Evolutionary conservation across 2,888 invertebrate species (phyloP).

Genomic region (Agrochola circellaris): DNA sequence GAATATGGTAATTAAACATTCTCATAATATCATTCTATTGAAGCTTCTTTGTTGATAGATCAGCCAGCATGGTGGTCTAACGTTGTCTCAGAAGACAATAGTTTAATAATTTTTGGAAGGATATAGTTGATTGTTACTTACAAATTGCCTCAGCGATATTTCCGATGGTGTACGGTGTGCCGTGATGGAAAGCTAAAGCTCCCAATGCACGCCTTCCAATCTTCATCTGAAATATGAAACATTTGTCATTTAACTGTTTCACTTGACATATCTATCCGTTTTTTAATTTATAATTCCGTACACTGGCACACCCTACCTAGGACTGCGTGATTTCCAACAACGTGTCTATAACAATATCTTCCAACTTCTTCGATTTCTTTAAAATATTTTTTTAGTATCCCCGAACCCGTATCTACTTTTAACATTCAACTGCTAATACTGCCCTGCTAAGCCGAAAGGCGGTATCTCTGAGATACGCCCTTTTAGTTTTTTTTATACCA

Average conservation of each 20-base stretch:
- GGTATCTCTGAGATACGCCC: too few species aligned
- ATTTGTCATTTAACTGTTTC: background rate
- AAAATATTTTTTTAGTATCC: background rate
- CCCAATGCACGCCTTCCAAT: conserved; percentile 88
- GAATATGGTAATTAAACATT: background rate
- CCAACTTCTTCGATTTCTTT: background rate
- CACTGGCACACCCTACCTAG: background rate
- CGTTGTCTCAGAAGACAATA: background rate
- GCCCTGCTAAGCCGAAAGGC: too few species aligned
- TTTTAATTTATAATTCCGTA: background rate
- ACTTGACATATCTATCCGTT: background rate
- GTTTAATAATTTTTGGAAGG: too few species aligned
- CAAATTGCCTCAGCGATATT: conserved; percentile 91
- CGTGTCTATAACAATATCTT: background rate
- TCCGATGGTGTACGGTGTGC: conserved; percentile 88
- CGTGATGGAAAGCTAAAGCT: conserved; percentile 86
- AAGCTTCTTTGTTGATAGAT: too few species aligned
- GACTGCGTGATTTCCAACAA: background rate
- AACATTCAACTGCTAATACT: background rate
- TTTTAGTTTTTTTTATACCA: too few species aligned
- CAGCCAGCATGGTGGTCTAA: background rate
- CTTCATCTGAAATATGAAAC: conserved; percentile 73
- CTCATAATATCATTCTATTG: background rate
- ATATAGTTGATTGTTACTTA: conserved; percentile 74
- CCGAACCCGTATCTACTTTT: background rate